Base-by-base conservation (phyloP, 2,797 vertebrate genomes). In the Typhlichthys subterraneus region DNA sequence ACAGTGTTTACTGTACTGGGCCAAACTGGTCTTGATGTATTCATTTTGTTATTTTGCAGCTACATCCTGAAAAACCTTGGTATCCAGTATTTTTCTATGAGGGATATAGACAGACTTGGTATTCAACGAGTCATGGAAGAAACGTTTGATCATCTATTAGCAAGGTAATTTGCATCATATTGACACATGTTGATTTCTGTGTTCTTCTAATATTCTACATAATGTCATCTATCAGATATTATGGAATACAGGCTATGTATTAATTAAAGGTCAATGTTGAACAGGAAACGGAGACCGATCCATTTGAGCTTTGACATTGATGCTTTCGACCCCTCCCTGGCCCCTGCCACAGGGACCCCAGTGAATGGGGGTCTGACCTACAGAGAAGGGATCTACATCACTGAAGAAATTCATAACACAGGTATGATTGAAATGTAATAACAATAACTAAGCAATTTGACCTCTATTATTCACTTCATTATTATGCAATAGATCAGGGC, bases 291-390 rank as follows among this genome's bases (percentile, higher is more conserved):
- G 83, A 91, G 95, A 56, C 95, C 95, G 31, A 94, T 99, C 84
- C 98, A 99, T 73, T 76, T 99, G 74, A 99, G 98, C 86, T 98
- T 97, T 65, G 98, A 99, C 80, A 98, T 99, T 10, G 98, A 99
- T 53, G 95, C 97, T 0, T 98, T 99, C 72, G 98, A 99, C 80
- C 98, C 98, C 7, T 90, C 95, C 2, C 76, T 99, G 87, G 98
- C 98, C 77, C 96, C 98, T 1, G 96, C 98, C 66, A 99, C 98
- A 0, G 98, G 98, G 67, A 98, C 96, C 0, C 95, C 96, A 12
- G 97, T 98, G 66, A 93, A 94, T 0, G 98, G 97, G n/a, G 97
- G 97, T 53, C 59, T 99, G 82, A 99, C 96, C n/a, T 99, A 99
- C 80, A 95, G 98, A 84, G 98, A 99, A 89, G 98, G 98, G 66